Conservation (phyloP, 2,888 invertebrate species). For the Pyrocoelia pectoralis region DNA sequence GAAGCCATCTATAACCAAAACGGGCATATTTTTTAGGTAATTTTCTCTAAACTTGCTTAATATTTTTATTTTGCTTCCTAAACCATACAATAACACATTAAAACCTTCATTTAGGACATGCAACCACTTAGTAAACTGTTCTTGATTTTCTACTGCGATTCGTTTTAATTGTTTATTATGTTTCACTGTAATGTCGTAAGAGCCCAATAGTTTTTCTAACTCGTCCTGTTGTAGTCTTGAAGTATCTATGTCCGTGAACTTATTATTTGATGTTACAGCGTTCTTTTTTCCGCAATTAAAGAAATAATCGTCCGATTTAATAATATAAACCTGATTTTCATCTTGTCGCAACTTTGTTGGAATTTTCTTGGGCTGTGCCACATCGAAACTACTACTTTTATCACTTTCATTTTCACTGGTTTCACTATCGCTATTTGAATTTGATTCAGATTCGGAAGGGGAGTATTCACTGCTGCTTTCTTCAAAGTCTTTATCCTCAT, state of each 20-base stretch:
- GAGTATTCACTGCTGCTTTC: neutral
- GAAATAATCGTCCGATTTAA: slow-evolving; percentile 75
- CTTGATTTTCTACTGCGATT: slow-evolving; percentile 66
- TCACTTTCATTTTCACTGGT: neutral
- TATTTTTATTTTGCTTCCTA: slow-evolving; percentile 87
- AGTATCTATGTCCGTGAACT: slow-evolving; percentile 64
- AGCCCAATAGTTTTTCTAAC: slow-evolving; percentile 65
- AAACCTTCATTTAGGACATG: slow-evolving; percentile 81
- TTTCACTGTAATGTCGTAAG: slow-evolving; percentile 61
- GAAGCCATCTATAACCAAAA: slow-evolving; percentile 89
- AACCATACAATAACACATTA: slow-evolving; percentile 85
- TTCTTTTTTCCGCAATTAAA: slow-evolving; percentile 69
- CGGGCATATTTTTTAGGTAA: slow-evolving; percentile 68
- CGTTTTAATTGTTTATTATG: slow-evolving; percentile 68
- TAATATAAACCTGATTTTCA: slow-evolving; percentile 59
- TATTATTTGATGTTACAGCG: slow-evolving; percentile 77
- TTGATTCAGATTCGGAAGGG: neutral
- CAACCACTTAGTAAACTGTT: slow-evolving; percentile 76
- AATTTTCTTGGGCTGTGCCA: neutral
- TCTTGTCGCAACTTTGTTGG: neutral
- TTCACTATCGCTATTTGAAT: neutral
- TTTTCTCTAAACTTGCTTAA: slow-evolving; percentile 78
- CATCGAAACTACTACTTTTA: neutral
- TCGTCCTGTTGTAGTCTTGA: slow-evolving; percentile 74
- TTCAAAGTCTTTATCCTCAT: neutral